These are phyloP conservation scores for Hylyphantes graminicola DNA, from an alignment of 1,140 invertebrate genomes.

Conservation along the genomic window DNA sequence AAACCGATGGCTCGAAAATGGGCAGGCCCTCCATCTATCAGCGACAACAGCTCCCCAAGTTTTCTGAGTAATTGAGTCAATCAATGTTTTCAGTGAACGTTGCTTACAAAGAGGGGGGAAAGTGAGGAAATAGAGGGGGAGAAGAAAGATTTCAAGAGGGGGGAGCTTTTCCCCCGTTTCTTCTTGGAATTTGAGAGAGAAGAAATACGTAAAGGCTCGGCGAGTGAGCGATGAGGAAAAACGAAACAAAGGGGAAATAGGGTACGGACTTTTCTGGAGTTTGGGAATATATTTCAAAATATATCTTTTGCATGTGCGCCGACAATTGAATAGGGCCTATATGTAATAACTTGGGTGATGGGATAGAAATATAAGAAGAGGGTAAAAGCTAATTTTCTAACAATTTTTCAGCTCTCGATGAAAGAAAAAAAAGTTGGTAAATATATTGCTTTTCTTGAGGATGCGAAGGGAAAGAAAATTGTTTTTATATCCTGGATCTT, in stretches of 20 bases:
- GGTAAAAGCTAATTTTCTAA: too few species aligned
- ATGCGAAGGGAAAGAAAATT: background rate
- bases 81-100: slow-evolving; percentile 59
- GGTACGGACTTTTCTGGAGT: slow-evolving; percentile 3
- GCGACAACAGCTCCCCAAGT: slow-evolving; percentile 59
- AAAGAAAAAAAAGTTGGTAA: background rate
- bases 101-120: slow-evolving; percentile 42
- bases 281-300: background rate
- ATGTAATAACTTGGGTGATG: too few species aligned
- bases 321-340: too few species aligned
- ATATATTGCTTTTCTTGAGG: background rate
- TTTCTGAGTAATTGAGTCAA: slow-evolving; percentile 61
- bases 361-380: too few species aligned
- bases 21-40: slow-evolving; percentile 50
- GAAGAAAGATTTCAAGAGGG: slow-evolving; percentile 14
- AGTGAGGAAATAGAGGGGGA: slow-evolving; percentile 11
- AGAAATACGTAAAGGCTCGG: slow-evolving; percentile 2
- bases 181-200: background rate
- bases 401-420: background rate
- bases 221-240: slow-evolving; percentile 48
- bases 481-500: background rate
- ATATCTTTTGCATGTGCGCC: too few species aligned
- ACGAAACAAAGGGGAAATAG: slow-evolving; percentile 16
- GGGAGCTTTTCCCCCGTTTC: slow-evolving; percentile 31
- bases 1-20: slow-evolving; percentile 58